Conservation (phyloP, 2,113 vertebrate genomes). For the Pleuronectes platessa region DNA sequence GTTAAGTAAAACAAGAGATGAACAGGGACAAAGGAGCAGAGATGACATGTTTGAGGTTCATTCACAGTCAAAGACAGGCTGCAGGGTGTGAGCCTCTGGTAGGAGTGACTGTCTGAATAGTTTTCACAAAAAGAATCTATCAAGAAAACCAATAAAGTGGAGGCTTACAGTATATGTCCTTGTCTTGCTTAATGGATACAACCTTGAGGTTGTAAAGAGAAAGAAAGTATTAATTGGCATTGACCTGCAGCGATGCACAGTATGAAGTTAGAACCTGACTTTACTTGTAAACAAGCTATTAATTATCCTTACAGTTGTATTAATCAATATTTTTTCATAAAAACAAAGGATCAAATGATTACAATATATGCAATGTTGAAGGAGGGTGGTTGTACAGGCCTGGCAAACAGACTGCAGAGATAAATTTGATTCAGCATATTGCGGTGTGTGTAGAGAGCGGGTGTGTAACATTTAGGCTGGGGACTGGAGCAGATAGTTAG, state of each 20-base stretch:
- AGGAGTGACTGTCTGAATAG: constrained; percentile 6
- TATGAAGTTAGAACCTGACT: not conserved
- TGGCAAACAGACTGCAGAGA: too few species aligned
- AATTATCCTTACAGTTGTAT: not conserved
- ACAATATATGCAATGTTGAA: not conserved
- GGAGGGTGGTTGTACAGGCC: too few species aligned
- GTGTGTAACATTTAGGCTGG: too few species aligned
- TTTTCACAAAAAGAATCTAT: constrained; percentile 1
- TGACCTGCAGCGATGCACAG: not conserved
- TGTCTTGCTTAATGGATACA: not conserved
- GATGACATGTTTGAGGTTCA: not conserved
- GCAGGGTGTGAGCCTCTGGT: constrained; percentile 5
- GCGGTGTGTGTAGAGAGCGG: too few species aligned
- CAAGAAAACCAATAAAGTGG: not conserved
- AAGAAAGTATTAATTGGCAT: not conserved
- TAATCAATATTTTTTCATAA: not conserved
- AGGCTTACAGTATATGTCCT: not conserved
- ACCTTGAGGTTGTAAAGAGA: too few species aligned
- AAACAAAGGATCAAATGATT: not conserved
- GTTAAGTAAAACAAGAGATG: not conserved
- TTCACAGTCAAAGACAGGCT: not conserved
- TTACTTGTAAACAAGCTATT: not conserved
- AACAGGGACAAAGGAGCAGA: not conserved
- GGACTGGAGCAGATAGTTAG: too few species aligned
- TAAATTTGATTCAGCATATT: too few species aligned